These are phyloP conservation scores for Thymallus thymallus DNA, from an alignment of 2,113 vertebrate species.

Conservation along the genomic window DNA sequence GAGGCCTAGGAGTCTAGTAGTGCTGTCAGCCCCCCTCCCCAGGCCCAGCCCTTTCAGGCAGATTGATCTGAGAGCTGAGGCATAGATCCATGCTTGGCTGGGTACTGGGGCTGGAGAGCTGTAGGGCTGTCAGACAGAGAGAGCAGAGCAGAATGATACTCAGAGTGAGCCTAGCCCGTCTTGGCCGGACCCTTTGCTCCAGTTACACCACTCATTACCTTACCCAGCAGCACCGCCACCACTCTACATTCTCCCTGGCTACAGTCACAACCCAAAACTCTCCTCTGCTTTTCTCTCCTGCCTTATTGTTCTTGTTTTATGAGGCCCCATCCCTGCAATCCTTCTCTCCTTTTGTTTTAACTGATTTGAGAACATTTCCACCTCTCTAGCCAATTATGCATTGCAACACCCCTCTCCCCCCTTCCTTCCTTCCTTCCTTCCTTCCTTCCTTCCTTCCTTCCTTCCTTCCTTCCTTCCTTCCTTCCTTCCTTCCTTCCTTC, in stretches of 20 bases:
- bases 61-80: conserved; percentile 45
- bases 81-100: conserved; percentile 57
- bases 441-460: too few relatives aligned
- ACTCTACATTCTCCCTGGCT: neutral
- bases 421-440: too few relatives aligned
- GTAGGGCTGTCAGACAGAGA: conserved; percentile 29
- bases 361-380: too few relatives aligned
- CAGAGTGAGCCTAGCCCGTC: conserved; percentile 34
- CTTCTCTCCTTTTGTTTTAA: neutral
- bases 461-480: too few relatives aligned
- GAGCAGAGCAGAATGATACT: conserved; percentile 37
- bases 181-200: conserved; percentile 25
- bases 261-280: neutral
- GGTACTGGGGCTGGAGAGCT: conserved; percentile 30
- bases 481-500: too few relatives aligned
- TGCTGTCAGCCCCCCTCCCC: conserved; percentile 45
- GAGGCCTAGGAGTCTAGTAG: conserved; percentile 58
- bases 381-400: too few relatives aligned
- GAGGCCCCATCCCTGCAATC: neutral
- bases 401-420: too few relatives aligned
- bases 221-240: neutral
- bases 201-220: conserved; percentile 29
- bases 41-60: conserved; percentile 13
- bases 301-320: conserved; percentile 2
- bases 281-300: neutral